Evolutionary conservation across 2,113 vertebrate species (phyloP), one percentile per base, ranked within the genome.

Genomic region (Pantherophis guttatus): DNA sequence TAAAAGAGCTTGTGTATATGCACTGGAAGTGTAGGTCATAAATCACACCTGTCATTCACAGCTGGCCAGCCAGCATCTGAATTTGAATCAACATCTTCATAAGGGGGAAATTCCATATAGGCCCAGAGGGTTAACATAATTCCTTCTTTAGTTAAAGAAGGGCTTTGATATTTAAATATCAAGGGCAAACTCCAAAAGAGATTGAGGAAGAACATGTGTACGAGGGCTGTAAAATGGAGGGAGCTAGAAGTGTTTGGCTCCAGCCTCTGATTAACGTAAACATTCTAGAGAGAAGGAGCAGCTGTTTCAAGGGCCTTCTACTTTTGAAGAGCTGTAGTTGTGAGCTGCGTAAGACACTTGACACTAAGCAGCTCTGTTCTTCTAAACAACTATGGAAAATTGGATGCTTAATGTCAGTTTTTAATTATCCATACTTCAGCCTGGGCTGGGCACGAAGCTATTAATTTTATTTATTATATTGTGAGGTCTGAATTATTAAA

Each of bases 1-100:
- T 57, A 92, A 89, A 96, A 93, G 1, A 70, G 87, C 59, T 75
- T 52, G 8, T 58, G 2, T 29, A 93, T 23, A 52, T 21, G 59
- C 26, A 58, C 21, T 59, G 58, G 58, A 59, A 24, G 58, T 1
- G 0, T 59, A 59, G 33, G 44, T 11, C 39, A 86, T 50, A 86
- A 39, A 48, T 86, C 33, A 24, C 33, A 24, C 81, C 81, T 44
- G 81, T 87, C 50, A 52, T 70, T 70, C 62, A 70, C 62, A 70
- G 62, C 62, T 70, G 59, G 3, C 24, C 26, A 65, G 26, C 26
- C 26, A 65, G 9, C 24, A 26, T 62, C 59, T 62, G 62, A 29
- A 29, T 65, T 65, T 65, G 26, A 70, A 70, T 70, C 62, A 70
- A 70, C 62, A 70, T 70, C 29, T 70, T 33, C 29, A 17, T 33